Evolutionary conservation across 2,113 vertebrate genomes (phyloP), one percentile per base, ranked within the genome.

Genomic region (Melospiza melodia): DNA sequence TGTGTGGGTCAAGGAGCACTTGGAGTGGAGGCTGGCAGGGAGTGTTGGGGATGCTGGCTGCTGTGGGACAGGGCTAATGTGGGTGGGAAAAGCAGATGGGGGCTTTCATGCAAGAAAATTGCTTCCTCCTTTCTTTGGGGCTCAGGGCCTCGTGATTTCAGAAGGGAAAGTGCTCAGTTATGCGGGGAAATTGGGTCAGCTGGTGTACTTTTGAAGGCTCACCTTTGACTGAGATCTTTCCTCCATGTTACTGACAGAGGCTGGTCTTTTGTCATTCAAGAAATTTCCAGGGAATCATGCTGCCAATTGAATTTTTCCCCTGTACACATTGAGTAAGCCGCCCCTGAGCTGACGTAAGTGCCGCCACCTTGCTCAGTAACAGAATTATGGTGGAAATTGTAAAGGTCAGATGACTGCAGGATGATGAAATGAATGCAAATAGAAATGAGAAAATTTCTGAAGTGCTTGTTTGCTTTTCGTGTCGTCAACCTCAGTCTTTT

Each of bases 11-110:
- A 27, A 37, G 28, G 39, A 73, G 73, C 2, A 0, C 39, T 49
- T 21, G 48, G 25, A 46, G 19, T 4, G 2, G 52, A 79, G 72
- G 52, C 11, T 5, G 17, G 15, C 25, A 1, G 11, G 0, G 0
- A 16, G 6, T 33, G 1, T 3, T 0, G 0, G 24, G 57, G 44
- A 25, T 5, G 1, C 25, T 76, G 63, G 15, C 20, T 72, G 80
- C 39, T 49, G 23, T 7, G 12, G 61, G 27, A 68, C 12, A 59
- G 11, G 9, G 15, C 12, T 77, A 43, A 12, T 19, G 15, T 43
- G 18, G 15, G 11, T 69, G 31, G 54, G 12, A 61, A 84, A 69
- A 87, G 44, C 27, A 35, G 2, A 11, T 15, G 10, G 18, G 46
- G 11, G 3, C 12, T 66, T 88, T 67, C 1, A 11, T 30, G 15